phyloP scores from a whole-genome alignment of 1,140 invertebrate genomes.

The Diabrotica undecimpunctata region DNA sequence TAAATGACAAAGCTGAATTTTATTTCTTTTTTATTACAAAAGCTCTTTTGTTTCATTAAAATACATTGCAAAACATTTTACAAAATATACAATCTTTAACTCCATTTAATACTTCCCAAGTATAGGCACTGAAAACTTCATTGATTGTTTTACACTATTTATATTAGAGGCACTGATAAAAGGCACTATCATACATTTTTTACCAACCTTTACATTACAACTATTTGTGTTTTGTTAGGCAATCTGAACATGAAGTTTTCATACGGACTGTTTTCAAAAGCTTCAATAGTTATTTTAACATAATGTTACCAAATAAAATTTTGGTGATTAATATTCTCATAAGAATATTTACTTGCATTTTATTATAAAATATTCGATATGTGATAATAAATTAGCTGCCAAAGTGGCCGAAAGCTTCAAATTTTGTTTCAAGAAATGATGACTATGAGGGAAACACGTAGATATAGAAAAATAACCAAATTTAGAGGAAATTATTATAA shows the following conservation, averaged over 20 bases:
- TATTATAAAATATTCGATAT: neutral
- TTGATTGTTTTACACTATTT: slow-evolving; percentile 10
- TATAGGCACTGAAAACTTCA: slow-evolving; percentile 17
- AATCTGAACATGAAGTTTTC: slow-evolving; percentile 17
- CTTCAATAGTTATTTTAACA: neutral
- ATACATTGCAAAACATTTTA: slow-evolving; percentile 31
- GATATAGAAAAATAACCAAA: no score
- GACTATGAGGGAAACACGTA: neutral
- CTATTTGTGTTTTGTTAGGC: slow-evolving; percentile 10
- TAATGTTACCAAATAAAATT: no score
- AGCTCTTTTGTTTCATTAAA: slow-evolving; percentile 27
- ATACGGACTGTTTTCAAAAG: neutral
- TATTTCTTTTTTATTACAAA: slow-evolving; percentile 35
- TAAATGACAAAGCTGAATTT: slow-evolving; percentile 36
- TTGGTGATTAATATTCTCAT: no score
- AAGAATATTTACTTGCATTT: neutral
- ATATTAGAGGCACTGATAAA: slow-evolving; percentile 3
- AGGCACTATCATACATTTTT: neutral
- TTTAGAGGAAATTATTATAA: no score
- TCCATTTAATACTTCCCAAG: slow-evolving; percentile 34
- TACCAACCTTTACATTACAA: neutral
- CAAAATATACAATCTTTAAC: slow-evolving; percentile 31
- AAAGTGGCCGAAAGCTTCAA: neutral
- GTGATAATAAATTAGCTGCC: neutral
- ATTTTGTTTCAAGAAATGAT: neutral